phyloP scores from a whole-genome alignment of 2,113 vertebrate species.

The Nesogale talazaci region DNA sequence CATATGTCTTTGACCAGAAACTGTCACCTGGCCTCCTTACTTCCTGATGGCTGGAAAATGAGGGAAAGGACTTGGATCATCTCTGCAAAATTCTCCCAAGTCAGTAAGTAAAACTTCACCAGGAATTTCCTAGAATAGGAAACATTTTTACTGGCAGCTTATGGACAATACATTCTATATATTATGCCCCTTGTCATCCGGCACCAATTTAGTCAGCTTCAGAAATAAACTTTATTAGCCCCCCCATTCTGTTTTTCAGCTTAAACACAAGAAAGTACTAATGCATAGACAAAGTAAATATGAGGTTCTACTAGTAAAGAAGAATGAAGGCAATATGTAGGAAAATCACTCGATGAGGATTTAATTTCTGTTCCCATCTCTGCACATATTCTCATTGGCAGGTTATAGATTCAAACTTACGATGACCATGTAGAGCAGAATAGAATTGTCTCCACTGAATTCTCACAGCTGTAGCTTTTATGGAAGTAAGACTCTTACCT shows the following conservation, averaged over 20 bases:
- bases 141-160: neutral
- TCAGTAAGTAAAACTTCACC: neutral
- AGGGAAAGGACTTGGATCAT: neutral
- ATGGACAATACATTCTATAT: neutral
- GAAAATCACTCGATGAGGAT: neutral
- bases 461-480: neutral
- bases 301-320: neutral
- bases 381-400: neutral
- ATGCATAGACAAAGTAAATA: neutral
- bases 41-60: neutral
- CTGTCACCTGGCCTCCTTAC: neutral
- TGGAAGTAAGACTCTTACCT: neutral
- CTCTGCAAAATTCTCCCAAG: neutral
- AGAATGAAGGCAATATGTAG: fast-evolving
- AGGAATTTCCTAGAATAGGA: neutral
- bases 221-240: neutral
- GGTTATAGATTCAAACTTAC: neutral
- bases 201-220: neutral
- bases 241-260: neutral
- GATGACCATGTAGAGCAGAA: neutral
- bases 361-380: neutral
- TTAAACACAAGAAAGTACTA: neutral
- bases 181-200: neutral
- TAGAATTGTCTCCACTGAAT: neutral
- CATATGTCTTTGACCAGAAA: neutral